These are phyloP conservation scores for Asarcornis scutulata DNA, from an alignment of 2,113 vertebrate species.

Conservation along the genomic window DNA sequence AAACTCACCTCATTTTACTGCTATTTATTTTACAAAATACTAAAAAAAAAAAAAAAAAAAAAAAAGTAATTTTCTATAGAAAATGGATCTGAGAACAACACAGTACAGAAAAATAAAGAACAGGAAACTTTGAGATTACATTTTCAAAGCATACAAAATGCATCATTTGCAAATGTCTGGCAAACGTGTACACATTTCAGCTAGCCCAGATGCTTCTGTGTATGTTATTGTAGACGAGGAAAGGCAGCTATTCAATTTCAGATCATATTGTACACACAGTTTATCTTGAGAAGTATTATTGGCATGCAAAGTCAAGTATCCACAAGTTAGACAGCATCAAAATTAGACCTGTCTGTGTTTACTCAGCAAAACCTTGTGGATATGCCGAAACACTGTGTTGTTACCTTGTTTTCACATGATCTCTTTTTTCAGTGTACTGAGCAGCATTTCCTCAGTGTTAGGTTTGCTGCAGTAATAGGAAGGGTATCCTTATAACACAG, in stretches of 20 bases:
- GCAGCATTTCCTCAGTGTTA: background rate
- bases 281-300: background rate
- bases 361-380: background rate
- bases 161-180: background rate
- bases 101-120: background rate
- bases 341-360: background rate
- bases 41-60: slow-evolving; percentile 1
- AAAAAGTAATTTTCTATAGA: background rate
- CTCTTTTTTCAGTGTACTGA: background rate
- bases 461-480: rapidly evolving
- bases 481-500: background rate
- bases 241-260: background rate
- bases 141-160: background rate
- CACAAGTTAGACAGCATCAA: background rate
- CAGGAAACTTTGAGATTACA: background rate
- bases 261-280: background rate
- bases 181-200: background rate
- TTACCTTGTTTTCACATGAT: background rate
- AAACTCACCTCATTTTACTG: background rate
- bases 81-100: background rate
- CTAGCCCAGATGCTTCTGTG: background rate
- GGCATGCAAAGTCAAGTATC: background rate
- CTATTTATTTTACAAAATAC: background rate
- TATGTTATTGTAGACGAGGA: background rate
- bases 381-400: background rate